A percentile compares a stretch with the other conserved stretches of the same genome.
Evolutionary conservation across 2,888 invertebrate species (phyloP).

Genomic region (Tetragnatha montana): DNA sequence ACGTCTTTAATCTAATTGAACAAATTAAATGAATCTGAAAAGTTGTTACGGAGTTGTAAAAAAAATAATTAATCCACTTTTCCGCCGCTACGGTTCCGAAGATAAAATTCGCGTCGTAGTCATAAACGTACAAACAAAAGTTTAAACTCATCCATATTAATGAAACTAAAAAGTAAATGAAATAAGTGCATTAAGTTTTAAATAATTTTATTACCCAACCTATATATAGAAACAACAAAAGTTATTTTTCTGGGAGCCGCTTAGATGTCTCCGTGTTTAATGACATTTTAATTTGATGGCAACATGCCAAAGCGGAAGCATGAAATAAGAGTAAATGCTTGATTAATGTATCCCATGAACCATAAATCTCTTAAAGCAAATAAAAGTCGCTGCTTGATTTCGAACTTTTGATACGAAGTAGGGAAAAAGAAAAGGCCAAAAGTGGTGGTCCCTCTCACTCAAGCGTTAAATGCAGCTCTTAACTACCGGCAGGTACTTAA

Average conservation of each 20-base stretch:
- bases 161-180: not conserved
- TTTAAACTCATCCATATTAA: not conserved
- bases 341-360: slow-evolving; percentile 2
- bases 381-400: slow-evolving; percentile 1
- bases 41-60: too few species aligned
- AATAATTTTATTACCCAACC: slow-evolving; percentile 1
- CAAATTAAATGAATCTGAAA: too few species aligned
- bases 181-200: not conserved
- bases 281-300: slow-evolving; percentile 7
- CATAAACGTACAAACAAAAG: not conserved
- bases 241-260: not conserved
- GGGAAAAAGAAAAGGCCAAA: not conserved
- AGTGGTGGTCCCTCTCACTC: not conserved
- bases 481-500: not conserved
- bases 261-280: not conserved
- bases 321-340: slow-evolving; percentile 24
- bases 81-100: not conserved
- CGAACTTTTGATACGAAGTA: not conserved
- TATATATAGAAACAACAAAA: not conserved
- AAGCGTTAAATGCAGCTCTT: not conserved
- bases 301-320: slow-evolving; percentile 6
- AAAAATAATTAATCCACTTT: too few species aligned
- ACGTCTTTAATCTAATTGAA: too few species aligned
- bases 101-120: not conserved
- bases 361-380: not conserved